Conservation (phyloP, 2,113 vertebrate species). For the Malurus elegans region DNA sequence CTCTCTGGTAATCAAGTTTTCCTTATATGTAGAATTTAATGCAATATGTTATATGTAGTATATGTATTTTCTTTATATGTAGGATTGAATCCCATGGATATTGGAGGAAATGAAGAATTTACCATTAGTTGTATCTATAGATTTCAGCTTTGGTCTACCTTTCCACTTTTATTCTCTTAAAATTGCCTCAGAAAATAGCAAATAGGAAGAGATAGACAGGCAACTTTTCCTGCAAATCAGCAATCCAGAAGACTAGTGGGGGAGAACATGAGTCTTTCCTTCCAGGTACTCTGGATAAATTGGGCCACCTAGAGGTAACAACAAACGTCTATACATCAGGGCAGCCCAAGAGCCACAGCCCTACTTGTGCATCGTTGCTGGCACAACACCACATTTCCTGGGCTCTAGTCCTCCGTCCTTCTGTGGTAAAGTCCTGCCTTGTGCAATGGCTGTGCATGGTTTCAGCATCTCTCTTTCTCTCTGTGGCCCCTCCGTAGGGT, state of each 20-base stretch:
- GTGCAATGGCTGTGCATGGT: background rate
- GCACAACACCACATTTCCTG: background rate
- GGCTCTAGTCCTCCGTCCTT: background rate
- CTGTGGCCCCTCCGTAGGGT: background rate
- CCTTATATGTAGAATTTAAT: background rate
- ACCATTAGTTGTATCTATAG: background rate
- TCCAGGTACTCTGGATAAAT: conserved; percentile 47
- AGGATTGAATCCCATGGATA: background rate
- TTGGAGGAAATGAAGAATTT: background rate
- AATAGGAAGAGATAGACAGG: background rate
- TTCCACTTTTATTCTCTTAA: background rate
- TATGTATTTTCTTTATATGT: background rate
- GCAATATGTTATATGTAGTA: background rate
- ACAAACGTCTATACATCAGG: background rate
- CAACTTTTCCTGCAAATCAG: background rate
- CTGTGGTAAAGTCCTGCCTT: background rate
- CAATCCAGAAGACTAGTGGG: background rate
- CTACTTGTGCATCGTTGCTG: background rate
- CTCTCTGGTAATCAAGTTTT: background rate
- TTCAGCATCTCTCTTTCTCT: background rate
- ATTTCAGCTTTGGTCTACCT: background rate
- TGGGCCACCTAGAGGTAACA: conserved; percentile 63
- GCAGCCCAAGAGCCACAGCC: background rate
- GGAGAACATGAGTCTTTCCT: background rate
- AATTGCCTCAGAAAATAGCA: background rate